phyloP scores from a whole-genome alignment of 2,113 vertebrate genomes.

The Raja brachyura region DNA sequence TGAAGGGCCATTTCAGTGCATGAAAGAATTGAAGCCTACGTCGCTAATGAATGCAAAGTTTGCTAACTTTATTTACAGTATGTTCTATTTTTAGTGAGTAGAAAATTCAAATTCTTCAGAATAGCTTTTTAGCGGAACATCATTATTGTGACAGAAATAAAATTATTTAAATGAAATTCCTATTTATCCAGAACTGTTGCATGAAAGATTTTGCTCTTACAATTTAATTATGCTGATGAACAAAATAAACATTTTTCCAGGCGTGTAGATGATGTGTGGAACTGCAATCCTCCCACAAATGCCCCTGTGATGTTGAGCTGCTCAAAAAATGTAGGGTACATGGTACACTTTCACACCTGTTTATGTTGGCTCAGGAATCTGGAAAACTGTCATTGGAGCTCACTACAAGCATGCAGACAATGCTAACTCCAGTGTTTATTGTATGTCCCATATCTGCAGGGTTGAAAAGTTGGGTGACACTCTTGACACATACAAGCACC shows the following conservation, averaged over 20 bases:
- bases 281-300: not conserved
- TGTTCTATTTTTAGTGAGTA: not conserved
- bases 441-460: not conserved
- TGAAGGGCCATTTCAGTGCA: not conserved
- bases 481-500: not conserved
- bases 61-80: not conserved
- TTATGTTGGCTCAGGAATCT: not conserved
- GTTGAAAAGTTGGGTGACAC: not conserved
- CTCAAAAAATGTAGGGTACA: too few species aligned
- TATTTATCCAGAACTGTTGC: not conserved
- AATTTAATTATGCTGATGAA: not conserved
- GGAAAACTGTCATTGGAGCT: not conserved
- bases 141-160: not conserved
- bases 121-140: not conserved
- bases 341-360: not conserved
- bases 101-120: not conserved
- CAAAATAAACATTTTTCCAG: not conserved
- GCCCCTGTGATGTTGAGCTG: too few species aligned
- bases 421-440: not conserved
- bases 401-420: not conserved
- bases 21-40: not conserved
- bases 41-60: conserved; percentile 16
- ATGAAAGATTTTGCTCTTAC: too few species aligned
- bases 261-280: not conserved
- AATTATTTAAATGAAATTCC: not conserved